Evolutionary conservation across 2,113 vertebrate species (phyloP).

Genomic region (Sprattus sprattus): DNA sequence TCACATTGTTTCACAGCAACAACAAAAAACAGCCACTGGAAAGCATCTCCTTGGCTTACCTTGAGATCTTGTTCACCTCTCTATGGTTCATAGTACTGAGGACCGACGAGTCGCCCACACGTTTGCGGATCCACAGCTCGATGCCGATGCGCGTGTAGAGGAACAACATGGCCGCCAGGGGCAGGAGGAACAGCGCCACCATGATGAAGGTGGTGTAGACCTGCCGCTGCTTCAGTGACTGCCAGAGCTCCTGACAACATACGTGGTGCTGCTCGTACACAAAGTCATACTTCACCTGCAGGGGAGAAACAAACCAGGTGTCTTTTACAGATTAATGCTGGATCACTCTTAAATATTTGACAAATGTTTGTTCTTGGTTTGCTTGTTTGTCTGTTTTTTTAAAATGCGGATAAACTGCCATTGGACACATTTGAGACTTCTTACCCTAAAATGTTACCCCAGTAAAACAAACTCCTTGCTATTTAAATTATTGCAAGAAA

Average conservation of each 20-base stretch:
- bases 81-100: conserved; percentile 76
- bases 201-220: conserved; percentile 78
- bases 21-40: not conserved
- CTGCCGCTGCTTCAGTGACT: conserved; percentile 64
- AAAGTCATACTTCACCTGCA: conserved; percentile 81
- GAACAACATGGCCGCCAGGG: conserved; percentile 73
- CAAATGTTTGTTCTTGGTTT: too few species aligned
- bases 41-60: conserved; percentile 61
- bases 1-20: not conserved
- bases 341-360: too few species aligned
- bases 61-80: conserved; percentile 76
- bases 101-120: conserved; percentile 75
- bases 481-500: too few species aligned
- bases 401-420: too few species aligned
- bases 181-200: conserved; percentile 78
- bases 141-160: conserved; percentile 77
- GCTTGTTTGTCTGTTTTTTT: too few species aligned
- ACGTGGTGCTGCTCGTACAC: conserved; percentile 78
- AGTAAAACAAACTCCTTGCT: too few species aligned
- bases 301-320: not conserved
- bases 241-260: conserved; percentile 79
- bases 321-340: not conserved
- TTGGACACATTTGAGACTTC: too few species aligned
- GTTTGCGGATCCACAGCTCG: conserved; percentile 78
- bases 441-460: too few species aligned